Evolutionary conservation across 2,113 vertebrate genomes (phyloP).

Genomic region (Columbina picui): DNA sequence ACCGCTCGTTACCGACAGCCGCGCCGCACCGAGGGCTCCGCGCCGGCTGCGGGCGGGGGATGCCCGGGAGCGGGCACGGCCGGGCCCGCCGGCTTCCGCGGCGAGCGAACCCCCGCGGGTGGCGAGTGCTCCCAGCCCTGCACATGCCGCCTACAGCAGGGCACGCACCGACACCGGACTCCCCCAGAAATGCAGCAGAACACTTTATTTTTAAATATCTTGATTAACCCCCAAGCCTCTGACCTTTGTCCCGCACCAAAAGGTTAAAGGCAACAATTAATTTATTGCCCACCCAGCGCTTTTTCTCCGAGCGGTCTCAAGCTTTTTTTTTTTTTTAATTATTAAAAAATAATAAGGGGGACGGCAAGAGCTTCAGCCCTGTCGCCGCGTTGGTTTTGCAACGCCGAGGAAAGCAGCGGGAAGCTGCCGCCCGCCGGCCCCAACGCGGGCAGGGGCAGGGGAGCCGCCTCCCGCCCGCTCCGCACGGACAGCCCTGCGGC

Average conservation of each 20-base stretch:
- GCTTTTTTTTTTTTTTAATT: not conserved
- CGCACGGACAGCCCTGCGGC: too few species aligned
- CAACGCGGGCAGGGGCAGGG: too few species aligned
- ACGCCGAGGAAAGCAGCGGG: too few species aligned
- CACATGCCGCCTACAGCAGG: not conserved
- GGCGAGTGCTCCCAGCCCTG: not conserved
- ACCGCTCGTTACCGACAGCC: not conserved
- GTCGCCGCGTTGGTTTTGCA: not conserved
- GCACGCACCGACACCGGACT: not conserved
- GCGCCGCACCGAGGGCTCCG: not conserved
- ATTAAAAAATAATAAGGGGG: not conserved
- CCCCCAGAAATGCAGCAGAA: not conserved
- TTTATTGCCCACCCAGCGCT: not conserved
- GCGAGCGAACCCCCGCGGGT: not conserved
- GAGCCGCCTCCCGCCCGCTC: too few species aligned
- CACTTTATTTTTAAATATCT: not conserved
- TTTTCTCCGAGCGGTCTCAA: not conserved
- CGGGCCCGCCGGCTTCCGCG: not conserved
- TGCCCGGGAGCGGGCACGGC: conserved; percentile 8
- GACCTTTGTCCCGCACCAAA: not conserved
- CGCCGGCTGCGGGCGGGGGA: not conserved
- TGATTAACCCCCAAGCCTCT: not conserved
- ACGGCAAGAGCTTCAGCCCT: not conserved
- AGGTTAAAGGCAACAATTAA: not conserved
- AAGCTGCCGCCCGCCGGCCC: too few species aligned